Evolutionary conservation across 2,797 vertebrate species (phyloP).

Genomic region (Clarias fuscus): DNA sequence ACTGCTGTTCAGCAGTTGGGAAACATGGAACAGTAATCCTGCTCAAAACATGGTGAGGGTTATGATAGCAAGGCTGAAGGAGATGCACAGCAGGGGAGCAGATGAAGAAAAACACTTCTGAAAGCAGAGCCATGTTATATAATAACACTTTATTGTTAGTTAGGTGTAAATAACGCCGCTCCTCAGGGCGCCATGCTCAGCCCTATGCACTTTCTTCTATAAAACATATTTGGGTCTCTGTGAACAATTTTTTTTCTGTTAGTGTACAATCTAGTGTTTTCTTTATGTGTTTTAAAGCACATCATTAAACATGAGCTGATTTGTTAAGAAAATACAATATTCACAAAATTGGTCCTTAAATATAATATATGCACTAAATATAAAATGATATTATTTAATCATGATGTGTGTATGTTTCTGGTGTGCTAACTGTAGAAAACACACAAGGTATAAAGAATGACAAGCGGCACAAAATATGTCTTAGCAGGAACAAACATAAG

Average conservation of each 20-base stretch:
- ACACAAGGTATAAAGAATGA: background rate
- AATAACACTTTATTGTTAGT: background rate
- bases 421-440: background rate
- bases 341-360: background rate
- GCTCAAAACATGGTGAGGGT: background rate
- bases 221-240: background rate
- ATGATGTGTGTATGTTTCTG: background rate
- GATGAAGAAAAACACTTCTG: background rate
- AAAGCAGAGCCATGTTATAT: background rate
- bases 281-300: background rate
- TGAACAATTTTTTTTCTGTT: background rate
- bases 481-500: background rate
- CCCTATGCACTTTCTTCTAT: background rate
- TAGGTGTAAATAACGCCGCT: background rate
- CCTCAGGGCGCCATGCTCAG: conserved; percentile 2
- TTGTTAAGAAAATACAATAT: background rate
- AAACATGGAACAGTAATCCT: conserved; percentile 8
- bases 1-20: conserved; percentile 6
- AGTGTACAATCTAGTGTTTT: background rate
- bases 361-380: background rate
- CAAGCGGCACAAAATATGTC: background rate
- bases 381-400: background rate
- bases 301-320: background rate
- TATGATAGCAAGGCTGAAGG: background rate
- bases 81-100: background rate